These are phyloP conservation scores for Melolontha melolontha DNA, from an alignment of 2,888 invertebrate genomes.

Conservation along the genomic window DNA sequence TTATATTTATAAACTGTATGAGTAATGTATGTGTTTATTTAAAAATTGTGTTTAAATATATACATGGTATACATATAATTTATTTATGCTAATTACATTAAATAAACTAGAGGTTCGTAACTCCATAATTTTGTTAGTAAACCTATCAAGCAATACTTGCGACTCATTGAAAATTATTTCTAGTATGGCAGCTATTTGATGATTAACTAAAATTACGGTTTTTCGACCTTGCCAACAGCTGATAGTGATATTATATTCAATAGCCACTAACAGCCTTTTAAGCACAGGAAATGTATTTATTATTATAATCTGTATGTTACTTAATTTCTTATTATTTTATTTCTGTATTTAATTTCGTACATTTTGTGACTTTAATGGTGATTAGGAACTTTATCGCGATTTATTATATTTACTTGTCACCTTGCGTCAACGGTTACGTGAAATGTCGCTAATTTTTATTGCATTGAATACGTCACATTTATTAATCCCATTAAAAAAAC, in stretches of 20 bases:
- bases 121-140: no score
- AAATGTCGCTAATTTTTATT: neutral
- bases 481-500: no score
- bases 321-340: slow-evolving; percentile 13
- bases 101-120: no score
- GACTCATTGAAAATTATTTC: neutral
- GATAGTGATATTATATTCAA: slow-evolving; percentile 27
- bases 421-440: slow-evolving; percentile 9
- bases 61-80: no score
- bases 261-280: slow-evolving; percentile 29
- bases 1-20: no score
- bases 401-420: slow-evolving; percentile 23
- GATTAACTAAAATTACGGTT: slow-evolving; percentile 19
- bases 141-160: neutral
- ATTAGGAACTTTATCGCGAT: slow-evolving; percentile 9
- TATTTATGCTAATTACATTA: no score
- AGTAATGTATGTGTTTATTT: no score
- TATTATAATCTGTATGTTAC: no score
- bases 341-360: slow-evolving; percentile 4
- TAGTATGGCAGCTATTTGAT: neutral
- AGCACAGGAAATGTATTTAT: slow-evolving; percentile 25
- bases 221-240: slow-evolving; percentile 29
- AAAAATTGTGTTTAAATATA: no score
- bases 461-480: no score
- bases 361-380: neutral